phyloP scores from a whole-genome alignment of 2,888 invertebrate species.

The Caenorhabditis uteleia region DNA sequence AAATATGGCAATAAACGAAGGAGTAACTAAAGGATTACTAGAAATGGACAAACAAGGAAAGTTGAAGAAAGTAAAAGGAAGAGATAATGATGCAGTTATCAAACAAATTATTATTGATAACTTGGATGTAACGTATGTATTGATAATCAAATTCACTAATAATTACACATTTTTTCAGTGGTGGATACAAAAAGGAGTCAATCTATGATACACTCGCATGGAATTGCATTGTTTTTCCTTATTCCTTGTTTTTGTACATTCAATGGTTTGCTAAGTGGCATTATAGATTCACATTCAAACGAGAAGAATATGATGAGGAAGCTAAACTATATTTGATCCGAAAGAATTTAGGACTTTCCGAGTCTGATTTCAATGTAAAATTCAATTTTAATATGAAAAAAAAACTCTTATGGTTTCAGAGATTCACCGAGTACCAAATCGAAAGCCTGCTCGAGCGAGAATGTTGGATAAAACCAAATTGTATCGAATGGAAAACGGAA shows the following conservation, averaged over 20 bases:
- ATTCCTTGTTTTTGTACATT: conserved; percentile 78
- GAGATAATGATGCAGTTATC: conserved; percentile 82
- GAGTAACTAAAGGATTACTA: conserved; percentile 74
- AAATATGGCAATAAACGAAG: conserved; percentile 75
- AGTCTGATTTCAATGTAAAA: conserved; percentile 73
- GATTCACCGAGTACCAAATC: conserved; percentile 79
- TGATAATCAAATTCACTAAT: conserved; percentile 1
- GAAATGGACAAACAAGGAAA: conserved; percentile 65
- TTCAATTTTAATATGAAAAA: neutral
- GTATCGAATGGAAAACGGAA: conserved; percentile 78
- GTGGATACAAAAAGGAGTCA: conserved; percentile 86
- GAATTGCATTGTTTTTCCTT: conserved; percentile 82
- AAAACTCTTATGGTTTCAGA: conserved; percentile 47
- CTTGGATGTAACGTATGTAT: conserved; percentile 80
- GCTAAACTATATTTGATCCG: conserved; percentile 86
- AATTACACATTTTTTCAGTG: conserved; percentile 73
- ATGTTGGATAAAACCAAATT: conserved; percentile 85
- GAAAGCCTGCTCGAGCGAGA: conserved; percentile 80
- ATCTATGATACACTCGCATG: conserved; percentile 82
- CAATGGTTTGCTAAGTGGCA: conserved; percentile 75
- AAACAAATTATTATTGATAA: conserved; percentile 85
- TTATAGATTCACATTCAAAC: conserved; percentile 80
- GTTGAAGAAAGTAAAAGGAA: conserved; percentile 69
- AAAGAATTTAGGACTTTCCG: conserved; percentile 77
- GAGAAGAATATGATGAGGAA: conserved; percentile 81